phyloP scores from a whole-genome alignment of 2,113 vertebrate genomes.

The Ctenodactylus gundi region DNA sequence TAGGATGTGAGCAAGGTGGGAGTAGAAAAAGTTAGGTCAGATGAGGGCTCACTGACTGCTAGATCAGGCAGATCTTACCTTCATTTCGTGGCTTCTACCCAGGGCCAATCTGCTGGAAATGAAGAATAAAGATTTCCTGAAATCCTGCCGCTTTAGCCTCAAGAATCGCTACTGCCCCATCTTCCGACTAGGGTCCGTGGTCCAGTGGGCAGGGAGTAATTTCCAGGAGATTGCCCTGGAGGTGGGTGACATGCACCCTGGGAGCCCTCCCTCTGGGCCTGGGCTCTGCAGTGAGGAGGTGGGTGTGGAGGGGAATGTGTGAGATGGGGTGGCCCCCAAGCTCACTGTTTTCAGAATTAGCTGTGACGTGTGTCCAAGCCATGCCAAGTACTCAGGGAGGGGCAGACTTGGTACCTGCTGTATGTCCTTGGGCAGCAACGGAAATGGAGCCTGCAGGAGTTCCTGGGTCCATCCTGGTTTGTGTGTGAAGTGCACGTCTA shows the following conservation, averaged over 20 bases:
- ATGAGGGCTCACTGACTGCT: background rate
- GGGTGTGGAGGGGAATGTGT: too few species aligned
- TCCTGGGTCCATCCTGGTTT: background rate
- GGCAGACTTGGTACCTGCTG: background rate
- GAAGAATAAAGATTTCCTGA: conserved; percentile 86
- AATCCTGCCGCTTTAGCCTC: conserved; percentile 87
- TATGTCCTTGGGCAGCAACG: background rate
- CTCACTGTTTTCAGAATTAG: background rate
- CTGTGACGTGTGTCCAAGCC: background rate
- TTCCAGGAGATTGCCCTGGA: conserved; percentile 92
- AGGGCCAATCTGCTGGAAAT: conserved; percentile 92
- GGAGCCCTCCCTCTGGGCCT: background rate
- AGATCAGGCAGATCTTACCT: background rate
- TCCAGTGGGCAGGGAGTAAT: conserved; percentile 86
- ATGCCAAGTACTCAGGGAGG: background rate
- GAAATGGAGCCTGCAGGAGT: background rate
- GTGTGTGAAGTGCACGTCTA: too few species aligned
- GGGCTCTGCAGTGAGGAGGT: background rate
- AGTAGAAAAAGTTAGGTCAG: background rate
- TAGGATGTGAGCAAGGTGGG: background rate
- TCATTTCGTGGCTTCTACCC: background rate
- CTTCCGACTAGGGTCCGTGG: conserved; percentile 89
- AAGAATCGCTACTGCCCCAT: conserved; percentile 94
- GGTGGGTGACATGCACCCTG: conserved; percentile 80
- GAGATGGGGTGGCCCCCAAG: too few species aligned